A percentile compares a stretch with the other conserved stretches of the same genome.
Evolutionary conservation across 2,888 invertebrate species (phyloP).

Genomic region (Drosophila diplacantha): DNA sequence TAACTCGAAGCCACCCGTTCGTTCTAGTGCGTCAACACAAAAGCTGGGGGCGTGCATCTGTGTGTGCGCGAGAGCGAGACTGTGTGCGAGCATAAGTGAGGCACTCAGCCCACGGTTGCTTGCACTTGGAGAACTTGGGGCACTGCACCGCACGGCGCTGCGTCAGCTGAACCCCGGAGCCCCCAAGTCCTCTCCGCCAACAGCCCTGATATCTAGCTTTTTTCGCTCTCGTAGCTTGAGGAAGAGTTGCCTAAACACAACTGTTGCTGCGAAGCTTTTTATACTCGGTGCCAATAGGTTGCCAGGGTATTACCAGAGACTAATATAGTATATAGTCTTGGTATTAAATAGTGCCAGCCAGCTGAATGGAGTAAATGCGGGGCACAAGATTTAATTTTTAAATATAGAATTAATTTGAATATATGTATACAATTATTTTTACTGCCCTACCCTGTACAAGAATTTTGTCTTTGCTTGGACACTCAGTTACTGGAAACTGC

Average conservation of each 20-base stretch:
- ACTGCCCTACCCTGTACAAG: too few species aligned
- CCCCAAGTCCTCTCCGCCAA: constrained; percentile 1
- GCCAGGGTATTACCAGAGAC: background rate
- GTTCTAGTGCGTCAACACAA: constrained; percentile 63
- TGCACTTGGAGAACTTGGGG: constrained; percentile 60
- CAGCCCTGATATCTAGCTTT: constrained; percentile 5
- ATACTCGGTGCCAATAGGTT: background rate
- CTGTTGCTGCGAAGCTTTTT: constrained; percentile 56
- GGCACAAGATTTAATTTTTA: too few species aligned
- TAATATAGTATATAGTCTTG: background rate
- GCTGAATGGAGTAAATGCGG: too few species aligned
- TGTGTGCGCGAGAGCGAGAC: constrained; percentile 16
- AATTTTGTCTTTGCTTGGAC: background rate
- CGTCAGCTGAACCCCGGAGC: constrained; percentile 30
- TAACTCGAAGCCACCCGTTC: constrained; percentile 32
- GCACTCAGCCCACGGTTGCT: constrained; percentile 51
- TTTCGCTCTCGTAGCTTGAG: constrained; percentile 1
- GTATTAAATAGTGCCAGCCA: background rate
- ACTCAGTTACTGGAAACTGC: background rate
- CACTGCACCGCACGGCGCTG: constrained; percentile 48
- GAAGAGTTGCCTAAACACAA: constrained; percentile 39
- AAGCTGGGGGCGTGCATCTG: constrained; percentile 44
- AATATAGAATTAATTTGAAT: too few species aligned
- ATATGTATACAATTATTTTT: too few species aligned
- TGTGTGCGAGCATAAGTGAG: constrained; percentile 42